Base-by-base conservation (phyloP, 1,140 invertebrate genomes). In the Mya arenaria region DNA sequence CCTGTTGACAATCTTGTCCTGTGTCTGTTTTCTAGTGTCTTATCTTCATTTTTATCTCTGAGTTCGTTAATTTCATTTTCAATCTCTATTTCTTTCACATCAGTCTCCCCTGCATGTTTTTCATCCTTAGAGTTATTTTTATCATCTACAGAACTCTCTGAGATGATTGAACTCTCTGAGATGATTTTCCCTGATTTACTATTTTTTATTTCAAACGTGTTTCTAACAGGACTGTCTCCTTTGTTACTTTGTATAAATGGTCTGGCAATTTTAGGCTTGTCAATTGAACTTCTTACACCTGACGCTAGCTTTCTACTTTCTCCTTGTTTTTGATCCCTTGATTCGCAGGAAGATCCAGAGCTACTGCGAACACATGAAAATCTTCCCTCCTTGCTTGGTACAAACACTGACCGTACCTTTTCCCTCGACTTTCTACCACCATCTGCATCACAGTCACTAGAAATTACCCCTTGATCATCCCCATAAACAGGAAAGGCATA, bases 1-100 rank as follows among this genome's bases (percentile, higher is more conserved):
- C 73, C 73, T 0, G 73, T 77, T 30, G 73, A 60, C 37, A 77
- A 32, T 48, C 73, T 39, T 19, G 73, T 77, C 44, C 73, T 77
- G 32, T 77, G 73, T 32, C 32, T 48, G 10, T 19, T 30, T 58
- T 34, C 37, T 2, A 25, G 36, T 66, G 15, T 25, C 28, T 66
- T 6, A 19, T 66, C 44, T 17, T n/a, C 34, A 63, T 4, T 25
- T n/a, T 63, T 63, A 39, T 66, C 63, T 23, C 55, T 56, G 5
- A 56, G n/a, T 56, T 56, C 28, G n/a, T 48, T 48, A 13, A n/a
- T n/a, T 48, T 48, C 10, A 10, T 48, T 48, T 13, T 10, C 44
- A 48, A 48, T 48, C 10, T 48, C 44, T 19, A 23, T 19, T 23
- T 56, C 28, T n/a, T n/a, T n/a, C n/a, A n/a, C n/a, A n/a, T n/a